Evolutionary conservation across 2,888 invertebrate species (phyloP).

Genomic region (Caenorhabditis panamensis): DNA sequence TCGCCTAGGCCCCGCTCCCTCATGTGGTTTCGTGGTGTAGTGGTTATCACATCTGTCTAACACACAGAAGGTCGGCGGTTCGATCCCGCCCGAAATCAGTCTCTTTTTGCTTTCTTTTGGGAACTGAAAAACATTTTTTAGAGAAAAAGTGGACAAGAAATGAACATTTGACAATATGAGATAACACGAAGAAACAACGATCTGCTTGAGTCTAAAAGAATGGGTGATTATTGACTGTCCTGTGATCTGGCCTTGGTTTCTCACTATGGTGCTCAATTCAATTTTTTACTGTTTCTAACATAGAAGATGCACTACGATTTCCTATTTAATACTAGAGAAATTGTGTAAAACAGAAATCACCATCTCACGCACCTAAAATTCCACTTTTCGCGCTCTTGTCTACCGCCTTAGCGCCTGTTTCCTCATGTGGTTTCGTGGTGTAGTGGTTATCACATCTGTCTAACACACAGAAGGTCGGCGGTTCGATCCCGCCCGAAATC

Average conservation of each 20-base stretch:
- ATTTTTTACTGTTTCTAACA: too few species aligned
- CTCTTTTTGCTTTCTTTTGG: neutral
- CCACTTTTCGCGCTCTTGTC: neutral
- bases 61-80: conserved; percentile 80
- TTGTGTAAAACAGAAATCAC: neutral
- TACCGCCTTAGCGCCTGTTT: neutral
- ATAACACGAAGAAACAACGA: too few species aligned
- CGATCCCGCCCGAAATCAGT: conserved; percentile 79
- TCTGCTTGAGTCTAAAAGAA: too few species aligned
- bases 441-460: conserved; percentile 80
- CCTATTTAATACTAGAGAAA: too few species aligned
- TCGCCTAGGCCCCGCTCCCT: neutral
- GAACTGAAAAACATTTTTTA: neutral
- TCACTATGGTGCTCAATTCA: too few species aligned
- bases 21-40: conserved; percentile 46
- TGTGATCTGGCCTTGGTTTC: too few species aligned
- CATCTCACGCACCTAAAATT: neutral
- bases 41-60: conserved; percentile 79
- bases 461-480: conserved; percentile 80
- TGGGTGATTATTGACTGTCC: too few species aligned
- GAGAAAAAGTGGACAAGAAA: too few species aligned
- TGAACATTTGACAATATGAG: too few species aligned
- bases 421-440: conserved; percentile 72
- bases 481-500: conserved; percentile 80
- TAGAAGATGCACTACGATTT: too few species aligned